These are phyloP conservation scores for Zosterops lateralis DNA, from an alignment of 2,113 vertebrate genomes.

Conservation along the genomic window DNA sequence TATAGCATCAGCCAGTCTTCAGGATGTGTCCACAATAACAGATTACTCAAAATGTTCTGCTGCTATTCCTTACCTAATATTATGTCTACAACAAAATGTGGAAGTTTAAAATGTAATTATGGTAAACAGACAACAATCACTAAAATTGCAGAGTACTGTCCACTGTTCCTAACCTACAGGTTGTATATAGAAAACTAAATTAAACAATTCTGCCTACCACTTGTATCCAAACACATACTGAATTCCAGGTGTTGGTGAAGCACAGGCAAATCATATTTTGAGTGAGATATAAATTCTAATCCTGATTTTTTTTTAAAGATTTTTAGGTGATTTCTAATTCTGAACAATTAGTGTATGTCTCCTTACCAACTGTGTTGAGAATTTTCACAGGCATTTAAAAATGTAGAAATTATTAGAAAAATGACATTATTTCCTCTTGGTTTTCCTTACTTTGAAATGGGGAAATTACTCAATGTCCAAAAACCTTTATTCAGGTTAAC, in stretches of 20 bases:
- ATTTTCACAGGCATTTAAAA: background rate
- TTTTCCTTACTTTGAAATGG: background rate
- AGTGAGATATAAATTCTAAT: background rate
- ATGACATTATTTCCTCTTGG: background rate
- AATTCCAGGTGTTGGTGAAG: conserved; percentile 25
- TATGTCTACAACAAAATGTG: conserved; percentile 63
- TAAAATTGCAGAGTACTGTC: conserved; percentile 60
- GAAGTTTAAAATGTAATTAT: conserved; percentile 71
- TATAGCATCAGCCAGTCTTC: conserved; percentile 48
- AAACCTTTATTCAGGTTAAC: background rate
- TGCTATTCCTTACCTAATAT: conserved; percentile 66
- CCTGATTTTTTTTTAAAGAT: background rate
- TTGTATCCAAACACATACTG: background rate
- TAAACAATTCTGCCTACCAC: conserved; percentile 37
- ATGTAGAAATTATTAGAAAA: background rate
- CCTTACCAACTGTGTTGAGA: background rate
- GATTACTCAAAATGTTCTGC: conserved; percentile 66
- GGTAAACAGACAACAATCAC: conserved; percentile 66
- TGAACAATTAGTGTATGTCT: background rate
- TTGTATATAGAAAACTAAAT: conserved; percentile 65
- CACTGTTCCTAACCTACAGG: conserved; percentile 46
- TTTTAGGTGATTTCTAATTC: background rate
- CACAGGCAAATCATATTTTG: background rate
- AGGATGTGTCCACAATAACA: conserved; percentile 69
- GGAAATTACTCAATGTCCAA: background rate